These are phyloP conservation scores for Aleiodes testaceus DNA, from an alignment of 2,888 invertebrate species.

Conservation along the genomic window DNA sequence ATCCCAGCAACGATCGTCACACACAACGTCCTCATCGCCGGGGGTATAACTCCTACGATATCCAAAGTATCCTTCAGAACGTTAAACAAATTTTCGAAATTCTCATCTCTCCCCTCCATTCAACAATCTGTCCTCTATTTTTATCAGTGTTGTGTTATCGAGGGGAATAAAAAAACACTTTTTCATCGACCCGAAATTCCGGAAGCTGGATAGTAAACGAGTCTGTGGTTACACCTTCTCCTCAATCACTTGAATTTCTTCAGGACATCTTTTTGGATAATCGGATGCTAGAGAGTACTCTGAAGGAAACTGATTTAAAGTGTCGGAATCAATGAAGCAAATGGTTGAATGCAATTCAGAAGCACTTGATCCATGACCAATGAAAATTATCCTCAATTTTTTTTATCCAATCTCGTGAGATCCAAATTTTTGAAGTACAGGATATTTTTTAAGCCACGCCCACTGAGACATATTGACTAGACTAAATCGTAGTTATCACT, in stretches of 20 bases:
- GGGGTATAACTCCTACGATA: constrained; percentile 44
- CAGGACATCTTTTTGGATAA: constrained; percentile 5
- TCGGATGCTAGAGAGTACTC: constrained; percentile 15
- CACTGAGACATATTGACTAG: constrained; percentile 1
- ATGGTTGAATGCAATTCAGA: constrained; percentile 6
- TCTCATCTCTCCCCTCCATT: constrained; percentile 10
- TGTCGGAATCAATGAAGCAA: neutral
- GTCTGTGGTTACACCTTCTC: constrained; percentile 25
- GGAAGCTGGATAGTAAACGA: constrained; percentile 36
- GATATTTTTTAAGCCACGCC: constrained; percentile 30
- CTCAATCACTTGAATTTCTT: constrained; percentile 7
- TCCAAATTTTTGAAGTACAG: neutral
- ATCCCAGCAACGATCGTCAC: constrained; percentile 53
- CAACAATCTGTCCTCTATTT: constrained; percentile 24
- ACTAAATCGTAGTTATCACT: constrained; percentile 10
- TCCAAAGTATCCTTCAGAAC: constrained; percentile 2
- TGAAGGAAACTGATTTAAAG: neutral
- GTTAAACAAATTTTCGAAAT: constrained; percentile 33
- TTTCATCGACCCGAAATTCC: constrained; percentile 32
- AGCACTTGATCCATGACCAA: constrained; percentile 18
- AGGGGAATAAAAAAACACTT: neutral
- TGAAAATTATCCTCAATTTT: neutral
- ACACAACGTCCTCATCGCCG: constrained; percentile 56
- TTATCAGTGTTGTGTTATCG: constrained; percentile 11
- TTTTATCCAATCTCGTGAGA: constrained; percentile 10